Evolutionary conservation across 2,797 vertebrate species (phyloP).

Genomic region (Cyclopterus lumpus): DNA sequence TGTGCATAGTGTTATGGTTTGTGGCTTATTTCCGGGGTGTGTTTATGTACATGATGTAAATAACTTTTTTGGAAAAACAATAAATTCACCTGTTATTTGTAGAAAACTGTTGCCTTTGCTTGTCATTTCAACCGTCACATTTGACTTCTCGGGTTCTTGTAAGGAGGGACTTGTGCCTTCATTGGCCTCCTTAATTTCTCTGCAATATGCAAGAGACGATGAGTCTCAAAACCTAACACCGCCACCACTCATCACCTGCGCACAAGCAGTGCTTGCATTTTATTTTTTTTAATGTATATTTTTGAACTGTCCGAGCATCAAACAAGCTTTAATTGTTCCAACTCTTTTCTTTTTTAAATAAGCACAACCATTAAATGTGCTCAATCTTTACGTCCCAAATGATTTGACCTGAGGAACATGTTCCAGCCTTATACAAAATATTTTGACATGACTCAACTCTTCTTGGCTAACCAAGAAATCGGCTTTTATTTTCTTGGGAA

Average conservation of each 20-base stretch:
- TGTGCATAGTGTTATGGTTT: constrained; percentile 59
- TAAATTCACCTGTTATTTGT: constrained; percentile 74
- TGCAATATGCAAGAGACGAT: not conserved
- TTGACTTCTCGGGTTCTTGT: not conserved
- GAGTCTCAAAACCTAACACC: not conserved
- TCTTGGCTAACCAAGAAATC: not conserved
- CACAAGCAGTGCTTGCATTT: not conserved
- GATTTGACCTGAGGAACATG: not conserved
- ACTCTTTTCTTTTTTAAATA: too few species aligned
- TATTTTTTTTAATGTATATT: too few species aligned
- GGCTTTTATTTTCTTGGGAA: not conserved
- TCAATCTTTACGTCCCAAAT: fast-evolving
- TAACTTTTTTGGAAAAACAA: constrained; percentile 67
- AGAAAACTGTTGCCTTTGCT: constrained; percentile 15
- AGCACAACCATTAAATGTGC: not conserved
- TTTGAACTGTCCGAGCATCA: not conserved
- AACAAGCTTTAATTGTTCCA: not conserved
- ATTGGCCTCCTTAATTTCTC: not conserved
- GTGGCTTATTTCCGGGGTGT: constrained; percentile 52
- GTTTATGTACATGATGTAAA: constrained; percentile 82
- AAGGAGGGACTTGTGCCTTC: not conserved
- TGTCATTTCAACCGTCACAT: not conserved
- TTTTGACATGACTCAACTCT: too few species aligned
- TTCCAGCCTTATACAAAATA: not conserved
- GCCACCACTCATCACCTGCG: fast-evolving